Evolutionary conservation across 2,888 invertebrate genomes (phyloP).

Genomic region (Scaptomyza parva): DNA sequence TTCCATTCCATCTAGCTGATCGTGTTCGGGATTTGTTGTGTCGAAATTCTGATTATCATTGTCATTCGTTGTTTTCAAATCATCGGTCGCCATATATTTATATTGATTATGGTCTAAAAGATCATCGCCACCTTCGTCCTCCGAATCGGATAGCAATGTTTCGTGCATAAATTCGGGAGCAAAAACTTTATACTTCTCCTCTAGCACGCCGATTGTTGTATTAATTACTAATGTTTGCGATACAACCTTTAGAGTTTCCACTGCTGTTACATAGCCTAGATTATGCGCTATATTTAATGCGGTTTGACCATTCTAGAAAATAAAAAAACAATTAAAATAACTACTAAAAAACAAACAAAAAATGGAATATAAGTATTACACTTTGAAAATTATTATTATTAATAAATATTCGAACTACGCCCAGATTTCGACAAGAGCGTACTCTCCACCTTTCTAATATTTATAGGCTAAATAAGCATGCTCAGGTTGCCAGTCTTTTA

Average conservation of each 20-base stretch:
- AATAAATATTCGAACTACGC: slow-evolving; percentile 24
- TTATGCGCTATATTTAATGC: slow-evolving; percentile 98
- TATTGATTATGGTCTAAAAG: slow-evolving; percentile 88
- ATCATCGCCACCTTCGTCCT: slow-evolving; percentile 97
- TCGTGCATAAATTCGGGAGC: slow-evolving; percentile 99
- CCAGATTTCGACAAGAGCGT: slow-evolving; percentile 11
- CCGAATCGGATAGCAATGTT: slow-evolving; percentile 99
- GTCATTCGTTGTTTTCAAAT: slow-evolving; percentile 88
- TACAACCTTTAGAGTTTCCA: slow-evolving; percentile 97
- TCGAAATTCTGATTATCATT: slow-evolving; percentile 91
- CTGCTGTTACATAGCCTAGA: slow-evolving; percentile 98
- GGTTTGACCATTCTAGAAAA: slow-evolving; percentile 95
- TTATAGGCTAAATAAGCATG: not conserved
- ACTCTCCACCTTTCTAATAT: not conserved
- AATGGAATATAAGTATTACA: not conserved
- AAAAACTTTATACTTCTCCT: slow-evolving; percentile 98
- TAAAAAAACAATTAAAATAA: not conserved
- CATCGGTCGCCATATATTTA: slow-evolving; percentile 92
- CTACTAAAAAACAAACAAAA: not conserved
- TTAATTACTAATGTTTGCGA: slow-evolving; percentile 91
- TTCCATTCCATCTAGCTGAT: slow-evolving; percentile 77
- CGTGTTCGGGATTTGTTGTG: slow-evolving; percentile 87
- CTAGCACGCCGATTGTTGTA: slow-evolving; percentile 86
- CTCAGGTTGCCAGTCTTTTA: not conserved
- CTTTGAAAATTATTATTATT: not conserved